phyloP scores from a whole-genome alignment of 2,797 vertebrate genomes.

The Tokudaia tokunoshimensis region DNA sequence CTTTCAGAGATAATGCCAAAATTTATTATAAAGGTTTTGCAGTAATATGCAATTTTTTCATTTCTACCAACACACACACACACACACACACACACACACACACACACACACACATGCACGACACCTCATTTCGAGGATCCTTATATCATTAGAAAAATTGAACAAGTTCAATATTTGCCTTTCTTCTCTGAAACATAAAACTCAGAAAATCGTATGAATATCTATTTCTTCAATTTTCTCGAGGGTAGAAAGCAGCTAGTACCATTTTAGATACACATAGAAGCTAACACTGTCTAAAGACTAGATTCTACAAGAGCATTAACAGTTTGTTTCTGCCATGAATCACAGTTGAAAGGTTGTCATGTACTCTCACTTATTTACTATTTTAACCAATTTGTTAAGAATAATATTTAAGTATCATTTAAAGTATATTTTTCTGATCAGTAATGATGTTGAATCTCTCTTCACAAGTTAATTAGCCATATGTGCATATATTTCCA shows the following conservation, averaged over 20 bases:
- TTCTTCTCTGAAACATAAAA: slow-evolving; percentile 51
- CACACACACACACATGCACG: neutral
- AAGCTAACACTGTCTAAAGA: slow-evolving; percentile 27
- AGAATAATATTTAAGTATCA: slow-evolving; percentile 40
- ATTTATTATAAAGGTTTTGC: neutral
- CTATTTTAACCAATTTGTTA: slow-evolving; percentile 9
- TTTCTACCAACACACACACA: neutral
- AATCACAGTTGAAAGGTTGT: slow-evolving; percentile 9
- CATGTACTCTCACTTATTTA: neutral
- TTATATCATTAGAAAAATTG: neutral
- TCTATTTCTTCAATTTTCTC: slow-evolving; percentile 25
- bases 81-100: neutral
- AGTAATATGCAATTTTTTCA: neutral
- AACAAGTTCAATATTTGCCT: neutral
- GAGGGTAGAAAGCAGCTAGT: neutral
- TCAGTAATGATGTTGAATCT: slow-evolving; percentile 45
- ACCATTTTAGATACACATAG: slow-evolving; percentile 7
- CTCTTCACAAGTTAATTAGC: slow-evolving; percentile 39
- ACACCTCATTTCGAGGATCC: neutral
- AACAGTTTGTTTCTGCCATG: slow-evolving; percentile 39
- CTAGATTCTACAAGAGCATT: neutral
- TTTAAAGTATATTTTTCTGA: slow-evolving; percentile 31
- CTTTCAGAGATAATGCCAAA: slow-evolving; percentile 59
- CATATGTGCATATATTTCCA: neutral
- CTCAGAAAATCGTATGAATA: slow-evolving; percentile 43